phyloP scores from a whole-genome alignment of 2,888 invertebrate genomes.

The Coenonympha arcania region DNA sequence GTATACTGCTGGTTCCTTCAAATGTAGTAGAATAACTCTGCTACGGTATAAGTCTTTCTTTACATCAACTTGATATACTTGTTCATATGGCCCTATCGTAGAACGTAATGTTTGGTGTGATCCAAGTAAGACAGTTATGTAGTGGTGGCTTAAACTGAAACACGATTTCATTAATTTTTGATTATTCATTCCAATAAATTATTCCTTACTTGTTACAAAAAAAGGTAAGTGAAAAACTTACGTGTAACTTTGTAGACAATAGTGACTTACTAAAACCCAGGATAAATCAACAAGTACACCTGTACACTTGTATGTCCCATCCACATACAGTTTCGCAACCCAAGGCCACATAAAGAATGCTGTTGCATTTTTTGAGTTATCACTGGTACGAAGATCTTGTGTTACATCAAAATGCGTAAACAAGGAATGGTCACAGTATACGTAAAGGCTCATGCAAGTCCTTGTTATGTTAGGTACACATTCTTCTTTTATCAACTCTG shows the following conservation, averaged over 20 bases:
- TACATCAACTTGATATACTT: constrained; percentile 76
- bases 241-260: constrained; percentile 66
- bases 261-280: constrained; percentile 78
- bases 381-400: constrained; percentile 38
- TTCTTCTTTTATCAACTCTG: constrained; percentile 56
- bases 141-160: constrained; percentile 72
- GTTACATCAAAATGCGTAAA: constrained; percentile 48
- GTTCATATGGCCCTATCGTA: constrained; percentile 79
- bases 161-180: neutral
- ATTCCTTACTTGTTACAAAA: neutral
- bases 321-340: constrained; percentile 80
- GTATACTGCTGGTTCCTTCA: constrained; percentile 73
- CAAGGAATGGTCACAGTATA: constrained; percentile 68
- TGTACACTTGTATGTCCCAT: constrained; percentile 80
- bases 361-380: constrained; percentile 32
- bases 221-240: constrained; percentile 36
- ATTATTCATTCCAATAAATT: neutral
- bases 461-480: constrained; percentile 64
- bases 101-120: constrained; percentile 74
- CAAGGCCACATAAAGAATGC: constrained; percentile 76
- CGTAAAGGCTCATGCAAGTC: constrained; percentile 71
- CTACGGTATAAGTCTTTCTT: constrained; percentile 72
- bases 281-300: constrained; percentile 78
- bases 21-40: constrained; percentile 77
- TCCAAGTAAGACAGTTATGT: constrained; percentile 79